Evolutionary conservation across 2,113 vertebrate genomes (phyloP).

Genomic region (Ammodramus savannarum): DNA sequence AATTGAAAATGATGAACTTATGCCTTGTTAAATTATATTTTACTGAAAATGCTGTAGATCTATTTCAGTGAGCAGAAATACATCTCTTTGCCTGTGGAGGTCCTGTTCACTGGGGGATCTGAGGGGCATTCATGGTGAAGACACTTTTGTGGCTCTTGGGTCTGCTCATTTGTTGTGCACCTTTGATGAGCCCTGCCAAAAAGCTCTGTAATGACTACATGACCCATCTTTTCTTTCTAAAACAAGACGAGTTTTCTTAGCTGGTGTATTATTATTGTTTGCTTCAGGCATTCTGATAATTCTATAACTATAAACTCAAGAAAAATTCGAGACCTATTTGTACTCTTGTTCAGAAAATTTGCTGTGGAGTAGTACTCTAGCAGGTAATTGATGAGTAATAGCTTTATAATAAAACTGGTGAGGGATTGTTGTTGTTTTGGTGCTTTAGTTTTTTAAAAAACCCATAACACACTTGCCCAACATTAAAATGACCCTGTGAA

Average conservation of each 20-base stretch:
- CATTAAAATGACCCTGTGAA: neutral
- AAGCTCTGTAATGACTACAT: neutral
- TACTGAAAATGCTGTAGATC: neutral
- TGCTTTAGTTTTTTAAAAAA: neutral
- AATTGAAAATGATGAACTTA: neutral
- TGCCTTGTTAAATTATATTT: neutral
- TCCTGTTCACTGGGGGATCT: neutral
- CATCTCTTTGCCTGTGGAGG: neutral
- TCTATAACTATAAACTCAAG: neutral
- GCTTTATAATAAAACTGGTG: neutral
- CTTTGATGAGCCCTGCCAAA: neutral
- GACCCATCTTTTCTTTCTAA: neutral
- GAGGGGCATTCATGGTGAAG: neutral
- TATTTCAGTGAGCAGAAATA: neutral
- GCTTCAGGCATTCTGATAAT: neutral
- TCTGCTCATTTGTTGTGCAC: fast-evolving
- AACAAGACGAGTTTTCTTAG: neutral
- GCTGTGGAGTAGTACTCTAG: neutral
- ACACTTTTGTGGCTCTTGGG: neutral
- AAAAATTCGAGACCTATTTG: neutral
- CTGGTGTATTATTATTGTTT: neutral
- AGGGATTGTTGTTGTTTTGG: fast-evolving
- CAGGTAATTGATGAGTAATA: neutral
- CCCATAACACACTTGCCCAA: neutral
- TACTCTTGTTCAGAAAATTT: neutral